phyloP scores from a whole-genome alignment of 2,113 vertebrate genomes.

The Lucifuga dentata region DNA sequence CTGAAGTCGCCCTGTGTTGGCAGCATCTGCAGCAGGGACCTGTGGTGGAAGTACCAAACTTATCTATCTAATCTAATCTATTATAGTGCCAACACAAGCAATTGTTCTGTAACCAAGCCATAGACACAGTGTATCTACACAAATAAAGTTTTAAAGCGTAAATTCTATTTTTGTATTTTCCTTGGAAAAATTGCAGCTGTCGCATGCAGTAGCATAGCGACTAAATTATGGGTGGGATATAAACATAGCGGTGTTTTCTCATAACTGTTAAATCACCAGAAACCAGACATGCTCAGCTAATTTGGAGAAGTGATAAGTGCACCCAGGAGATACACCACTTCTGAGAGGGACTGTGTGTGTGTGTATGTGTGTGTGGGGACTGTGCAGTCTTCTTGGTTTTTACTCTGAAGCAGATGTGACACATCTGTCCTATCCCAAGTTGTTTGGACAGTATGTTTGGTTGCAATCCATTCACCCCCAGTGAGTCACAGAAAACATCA shows the following conservation, averaged over 20 bases:
- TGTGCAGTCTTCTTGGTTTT: conserved; percentile 5
- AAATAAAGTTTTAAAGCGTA: no score
- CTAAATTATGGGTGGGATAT: no score
- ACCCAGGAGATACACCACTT: conserved; percentile 43
- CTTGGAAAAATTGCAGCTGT: no score
- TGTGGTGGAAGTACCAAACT: no score
- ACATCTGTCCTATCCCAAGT: conserved; percentile 27
- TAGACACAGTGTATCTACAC: background rate
- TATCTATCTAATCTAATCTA: no score
- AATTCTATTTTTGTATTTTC: no score
- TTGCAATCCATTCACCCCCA: conserved; percentile 8
- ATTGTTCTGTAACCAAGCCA: conserved; percentile 15
- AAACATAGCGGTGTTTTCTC: conserved; percentile 36
- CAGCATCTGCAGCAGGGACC: conserved; percentile 50
- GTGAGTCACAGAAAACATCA: conserved; percentile 2
- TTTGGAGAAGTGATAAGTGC: conserved; percentile 37
- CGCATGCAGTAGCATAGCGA: no score
- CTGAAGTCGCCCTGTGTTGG: conserved; percentile 52
- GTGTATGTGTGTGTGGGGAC: background rate
- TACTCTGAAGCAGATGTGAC: conserved; percentile 52
- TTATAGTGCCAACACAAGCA: no score
- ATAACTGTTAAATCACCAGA: conserved; percentile 22
- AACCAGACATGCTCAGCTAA: conserved; percentile 48
- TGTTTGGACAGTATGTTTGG: conserved; percentile 46
- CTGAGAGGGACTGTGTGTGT: conserved; percentile 5